Evolutionary conservation across 92 coral and sea anemone genomes (phyloP), one percentile per base, ranked within the genome.

Genomic region (Muricea muricata): DNA sequence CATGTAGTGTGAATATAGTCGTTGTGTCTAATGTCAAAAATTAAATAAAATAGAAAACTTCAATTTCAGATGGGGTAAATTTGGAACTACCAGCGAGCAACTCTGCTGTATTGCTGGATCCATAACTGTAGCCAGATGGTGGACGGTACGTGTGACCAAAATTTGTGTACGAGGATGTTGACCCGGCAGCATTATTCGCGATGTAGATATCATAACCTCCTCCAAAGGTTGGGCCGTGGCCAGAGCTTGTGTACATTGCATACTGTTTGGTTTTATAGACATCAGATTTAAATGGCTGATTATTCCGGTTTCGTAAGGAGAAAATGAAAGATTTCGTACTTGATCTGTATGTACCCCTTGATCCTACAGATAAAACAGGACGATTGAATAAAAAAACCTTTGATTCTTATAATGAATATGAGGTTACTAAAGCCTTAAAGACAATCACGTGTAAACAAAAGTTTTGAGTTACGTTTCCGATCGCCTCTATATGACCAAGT

Each of bases 81-180:
- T 10, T 6, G 35, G 25, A 24, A 34, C 72, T 65, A 17, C 72
- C 72, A 65, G 72, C 72, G 6, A 65, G 10, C 13, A 65, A 34
- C 14, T 35, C 72, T 8, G 12, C 14, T 35, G 72, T 65, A 34
- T 65, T 65, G 21, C 72, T 65, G 72, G 18, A 11, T 6, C 4
- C 8, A 34, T 65, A 65, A 17, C 39, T 34, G 72, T 65, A 65
- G 5, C 72, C 72, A 6, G 72, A 65, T 3, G 72, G 72, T 11
- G 72, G 72, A 29, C 72, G 72, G 72, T 65, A 65, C 5, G 72
- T 65, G 72, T 65, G 10, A 10, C 72, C 72, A 2, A 65, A 21
- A 34, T 24, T 65, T 61, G 70, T 1, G 70, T 61, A 24, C 37
- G 70, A 61, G 70, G 33, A 61, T 61, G 37, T 25, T 48, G 56